Conservation (phyloP, 1,140 invertebrate species). For the Bombyx mandarina region DNA sequence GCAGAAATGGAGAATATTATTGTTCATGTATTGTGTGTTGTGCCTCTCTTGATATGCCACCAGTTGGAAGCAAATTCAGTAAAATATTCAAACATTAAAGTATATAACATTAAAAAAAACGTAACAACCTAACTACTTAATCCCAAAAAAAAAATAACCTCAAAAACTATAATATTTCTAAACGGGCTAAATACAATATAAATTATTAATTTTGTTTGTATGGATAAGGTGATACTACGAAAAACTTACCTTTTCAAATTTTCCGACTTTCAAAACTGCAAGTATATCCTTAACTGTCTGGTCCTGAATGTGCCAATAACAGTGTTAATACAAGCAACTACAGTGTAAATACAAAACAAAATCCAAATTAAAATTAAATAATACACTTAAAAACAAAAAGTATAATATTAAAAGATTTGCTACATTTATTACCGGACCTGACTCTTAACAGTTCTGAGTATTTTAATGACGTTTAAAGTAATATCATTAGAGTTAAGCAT, state of each 20-base stretch:
- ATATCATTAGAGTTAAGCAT: no score
- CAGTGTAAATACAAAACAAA: neutral
- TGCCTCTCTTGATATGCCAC: no score
- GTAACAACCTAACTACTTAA: neutral
- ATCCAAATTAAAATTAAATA: neutral
- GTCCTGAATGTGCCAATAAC: constrained; percentile 74
- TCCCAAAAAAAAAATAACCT: neutral
- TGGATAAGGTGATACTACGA: constrained; percentile 2
- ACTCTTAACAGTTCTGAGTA: no score
- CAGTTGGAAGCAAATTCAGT: no score
- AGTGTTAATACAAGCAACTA: constrained; percentile 54
- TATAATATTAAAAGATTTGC: no score
- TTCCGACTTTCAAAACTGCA: constrained; percentile 77
- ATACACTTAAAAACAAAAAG: constrained; percentile 2
- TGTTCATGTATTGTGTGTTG: no score
- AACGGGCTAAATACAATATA: constrained; percentile 4
- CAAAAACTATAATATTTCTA: neutral
- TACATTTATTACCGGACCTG: no score
- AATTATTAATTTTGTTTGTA: neutral
- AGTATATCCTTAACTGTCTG: constrained; percentile 75
- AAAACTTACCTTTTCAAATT: constrained; percentile 75
- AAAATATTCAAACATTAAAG: no score
- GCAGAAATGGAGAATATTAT: no score
- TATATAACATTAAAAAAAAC: neutral
- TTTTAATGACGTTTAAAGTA: no score